A percentile compares a stretch with the other conserved stretches of the same genome.
phyloP scores from a whole-genome alignment of 1,140 invertebrate genomes.

The Brachionus paranguensis region DNA sequence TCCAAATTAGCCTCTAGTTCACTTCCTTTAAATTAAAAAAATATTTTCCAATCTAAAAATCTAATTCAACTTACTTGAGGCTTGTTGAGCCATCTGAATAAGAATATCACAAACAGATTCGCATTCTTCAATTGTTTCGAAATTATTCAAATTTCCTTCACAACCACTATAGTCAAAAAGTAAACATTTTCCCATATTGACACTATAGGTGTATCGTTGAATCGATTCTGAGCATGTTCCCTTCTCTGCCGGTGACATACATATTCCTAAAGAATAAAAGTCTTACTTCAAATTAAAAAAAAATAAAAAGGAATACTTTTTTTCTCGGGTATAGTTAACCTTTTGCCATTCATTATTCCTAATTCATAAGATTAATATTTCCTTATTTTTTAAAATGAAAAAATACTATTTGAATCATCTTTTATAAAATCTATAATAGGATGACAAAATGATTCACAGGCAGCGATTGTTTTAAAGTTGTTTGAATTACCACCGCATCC shows the following conservation, averaged over 20 bases:
- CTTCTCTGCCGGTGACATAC: constrained; percentile 57
- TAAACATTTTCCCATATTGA: constrained; percentile 66
- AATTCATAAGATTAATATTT: neutral
- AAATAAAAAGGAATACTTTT: neutral
- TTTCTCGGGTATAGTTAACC: constrained; percentile 6
- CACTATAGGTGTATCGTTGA: constrained; percentile 74
- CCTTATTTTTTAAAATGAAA: neutral
- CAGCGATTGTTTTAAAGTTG: constrained; percentile 1
- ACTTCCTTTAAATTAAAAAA: neutral
- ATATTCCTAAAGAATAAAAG: neutral
- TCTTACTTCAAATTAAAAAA: neutral
- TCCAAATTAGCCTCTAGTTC: constrained; percentile 26
- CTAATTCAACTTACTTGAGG: neutral
- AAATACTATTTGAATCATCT: neutral
- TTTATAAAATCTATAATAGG: neutral
- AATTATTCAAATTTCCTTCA: constrained; percentile 79
- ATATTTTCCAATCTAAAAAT: neutral
- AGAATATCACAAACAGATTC: constrained; percentile 63
- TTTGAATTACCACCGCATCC: constrained; percentile 27
- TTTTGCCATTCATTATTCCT: neutral
- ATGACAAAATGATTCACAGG: neutral
- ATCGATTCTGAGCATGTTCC: constrained; percentile 78
- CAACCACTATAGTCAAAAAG: constrained; percentile 82
- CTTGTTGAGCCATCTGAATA: constrained; percentile 22
- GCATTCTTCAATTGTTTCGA: constrained; percentile 74